Evolutionary conservation across 2,797 vertebrate genomes (phyloP).

Genomic region (Notoglanidium macrostoma): DNA sequence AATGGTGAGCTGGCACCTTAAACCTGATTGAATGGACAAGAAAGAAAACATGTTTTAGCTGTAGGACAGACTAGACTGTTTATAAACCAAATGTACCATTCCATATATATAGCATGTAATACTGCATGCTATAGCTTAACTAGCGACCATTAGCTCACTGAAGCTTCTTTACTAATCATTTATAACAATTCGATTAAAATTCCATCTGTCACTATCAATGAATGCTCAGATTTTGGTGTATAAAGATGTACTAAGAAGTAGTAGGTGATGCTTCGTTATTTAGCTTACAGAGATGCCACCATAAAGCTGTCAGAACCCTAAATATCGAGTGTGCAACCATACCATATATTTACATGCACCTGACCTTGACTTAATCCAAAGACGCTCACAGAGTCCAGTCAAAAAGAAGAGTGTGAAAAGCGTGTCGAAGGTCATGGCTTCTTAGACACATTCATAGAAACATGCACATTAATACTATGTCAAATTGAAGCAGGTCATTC

Average conservation of each 20-base stretch:
- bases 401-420: not conserved
- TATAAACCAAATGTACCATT: not conserved
- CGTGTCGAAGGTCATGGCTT: not conserved
- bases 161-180: not conserved
- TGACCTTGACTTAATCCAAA: not conserved
- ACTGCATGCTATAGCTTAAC: conserved; percentile 19
- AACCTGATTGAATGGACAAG: no score
- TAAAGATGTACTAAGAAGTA: not conserved
- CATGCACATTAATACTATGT: not conserved
- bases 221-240: not conserved
- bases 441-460: not conserved
- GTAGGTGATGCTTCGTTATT: not conserved
- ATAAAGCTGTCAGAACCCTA: not conserved
- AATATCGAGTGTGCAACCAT: not conserved
- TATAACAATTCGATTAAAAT: not conserved
- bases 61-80: no score
- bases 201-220: not conserved
- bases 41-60: no score
- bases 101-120: no score
- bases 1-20: no score
- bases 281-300: not conserved
- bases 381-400: not conserved
- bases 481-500: not conserved
- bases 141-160: conserved; percentile 18
- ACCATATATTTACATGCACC: not conserved